Evolutionary conservation across 2,888 invertebrate genomes (phyloP).

Genomic region (Stenurella melanura): DNA sequence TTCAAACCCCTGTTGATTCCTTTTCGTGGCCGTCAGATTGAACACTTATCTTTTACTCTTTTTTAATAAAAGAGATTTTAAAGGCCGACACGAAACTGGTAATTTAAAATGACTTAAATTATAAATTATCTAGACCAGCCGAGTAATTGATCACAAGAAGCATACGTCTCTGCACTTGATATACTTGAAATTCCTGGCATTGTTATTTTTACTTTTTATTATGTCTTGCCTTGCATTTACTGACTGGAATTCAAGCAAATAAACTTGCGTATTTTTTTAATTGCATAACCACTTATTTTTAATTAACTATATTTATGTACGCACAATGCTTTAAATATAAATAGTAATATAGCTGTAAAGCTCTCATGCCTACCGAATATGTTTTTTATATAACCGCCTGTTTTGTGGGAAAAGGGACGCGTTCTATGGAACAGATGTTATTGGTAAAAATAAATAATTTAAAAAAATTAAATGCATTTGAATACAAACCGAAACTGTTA

Average conservation of each 20-base stretch:
- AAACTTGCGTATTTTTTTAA: conserved; percentile 17
- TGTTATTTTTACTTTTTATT: conserved; percentile 38
- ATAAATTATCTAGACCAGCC: conserved; percentile 48
- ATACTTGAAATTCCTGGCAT: conserved; percentile 42
- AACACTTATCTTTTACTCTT: conserved; percentile 32
- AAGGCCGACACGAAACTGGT: conserved; percentile 34
- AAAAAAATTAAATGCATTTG: too few relatives aligned
- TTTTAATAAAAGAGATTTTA: conserved; percentile 37
- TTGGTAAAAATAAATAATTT: too few relatives aligned
- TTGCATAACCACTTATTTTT: conserved; percentile 26
- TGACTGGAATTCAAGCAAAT: conserved; percentile 18
- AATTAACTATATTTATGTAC: conserved; percentile 9
- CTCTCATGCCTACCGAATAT: too few relatives aligned
- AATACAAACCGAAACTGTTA: too few relatives aligned
- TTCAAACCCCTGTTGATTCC: neutral
- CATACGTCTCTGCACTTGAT: conserved; percentile 30
- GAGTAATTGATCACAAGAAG: conserved; percentile 34
- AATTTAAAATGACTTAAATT: conserved; percentile 48
- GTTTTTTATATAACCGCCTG: too few relatives aligned
- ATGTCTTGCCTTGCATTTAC: conserved; percentile 25
- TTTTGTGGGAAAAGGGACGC: too few relatives aligned
- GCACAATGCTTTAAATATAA: neutral
- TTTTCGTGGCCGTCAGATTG: conserved; percentile 14
- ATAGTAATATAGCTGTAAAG: neutral
- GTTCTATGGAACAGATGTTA: too few relatives aligned